Conservation (phyloP, 1,140 invertebrate genomes). For the Araneus ventricosus region DNA sequence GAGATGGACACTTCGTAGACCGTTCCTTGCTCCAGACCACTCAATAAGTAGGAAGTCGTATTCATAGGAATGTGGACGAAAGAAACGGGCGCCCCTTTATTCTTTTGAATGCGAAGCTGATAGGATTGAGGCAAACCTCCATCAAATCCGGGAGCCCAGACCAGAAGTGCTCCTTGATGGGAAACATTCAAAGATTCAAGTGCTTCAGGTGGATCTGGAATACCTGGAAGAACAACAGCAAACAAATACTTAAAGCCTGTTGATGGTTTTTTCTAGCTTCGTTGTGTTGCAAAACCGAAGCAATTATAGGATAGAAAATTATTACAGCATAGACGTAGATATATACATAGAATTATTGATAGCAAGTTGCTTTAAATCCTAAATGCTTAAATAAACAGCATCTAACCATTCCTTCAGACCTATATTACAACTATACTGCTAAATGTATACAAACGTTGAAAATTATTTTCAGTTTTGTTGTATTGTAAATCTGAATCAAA, state of each 20-base stretch:
- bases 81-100: slow-evolving; percentile 23
- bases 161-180: slow-evolving; percentile 89
- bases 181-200: slow-evolving; percentile 91
- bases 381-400: too few species aligned
- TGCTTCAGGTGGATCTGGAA: slow-evolving; percentile 89
- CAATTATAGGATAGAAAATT: too few species aligned
- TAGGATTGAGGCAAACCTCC: slow-evolving; percentile 93
- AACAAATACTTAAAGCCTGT: not conserved
- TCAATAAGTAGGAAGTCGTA: slow-evolving; percentile 43
- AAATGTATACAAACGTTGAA: too few species aligned
- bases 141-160: slow-evolving; percentile 96
- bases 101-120: slow-evolving; percentile 85
- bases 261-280: too few species aligned
- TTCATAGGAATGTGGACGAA: slow-evolving; percentile 54
- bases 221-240: slow-evolving; percentile 80
- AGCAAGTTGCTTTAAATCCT: too few species aligned
- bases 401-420: too few species aligned
- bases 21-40: slow-evolving; percentile 38
- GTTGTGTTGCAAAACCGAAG: too few species aligned
- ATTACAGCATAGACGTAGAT: too few species aligned
- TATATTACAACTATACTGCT: too few species aligned
- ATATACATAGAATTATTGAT: too few species aligned
- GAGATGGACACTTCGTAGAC: slow-evolving; percentile 47
- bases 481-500: too few species aligned
- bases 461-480: too few species aligned